These are phyloP conservation scores for Dynastes tityus DNA, from an alignment of 2,888 invertebrate genomes.

Conservation along the genomic window DNA sequence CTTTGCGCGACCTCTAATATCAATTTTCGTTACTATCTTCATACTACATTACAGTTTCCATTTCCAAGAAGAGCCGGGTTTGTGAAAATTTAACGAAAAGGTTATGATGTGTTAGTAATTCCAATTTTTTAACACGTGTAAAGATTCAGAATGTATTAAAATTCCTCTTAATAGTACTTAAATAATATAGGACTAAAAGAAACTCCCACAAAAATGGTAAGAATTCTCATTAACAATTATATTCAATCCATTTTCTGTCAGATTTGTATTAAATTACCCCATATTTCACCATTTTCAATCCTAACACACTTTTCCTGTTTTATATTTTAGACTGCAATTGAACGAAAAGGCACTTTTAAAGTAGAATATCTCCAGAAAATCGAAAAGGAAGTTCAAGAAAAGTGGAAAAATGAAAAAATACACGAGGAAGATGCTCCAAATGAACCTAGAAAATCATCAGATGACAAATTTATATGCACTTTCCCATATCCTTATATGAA, in stretches of 20 bases:
- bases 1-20: too few relatives aligned
- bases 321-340: conserved; percentile 60
- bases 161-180: not conserved
- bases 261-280: not conserved
- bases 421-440: conserved; percentile 89
- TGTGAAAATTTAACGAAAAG: not conserved
- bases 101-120: not conserved
- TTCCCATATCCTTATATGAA: conserved; percentile 99
- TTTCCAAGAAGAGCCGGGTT: too few relatives aligned
- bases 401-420: conserved; percentile 87
- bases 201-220: conserved; percentile 5
- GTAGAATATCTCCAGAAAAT: conserved; percentile 93
- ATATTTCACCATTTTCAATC: conserved; percentile 24
- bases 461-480: conserved; percentile 92
- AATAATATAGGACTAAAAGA: too few relatives aligned
- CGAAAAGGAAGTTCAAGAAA: conserved; percentile 87
- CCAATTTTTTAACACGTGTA: conserved; percentile 4
- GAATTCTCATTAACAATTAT: not conserved
- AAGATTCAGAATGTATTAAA: not conserved
- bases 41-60: too few relatives aligned
- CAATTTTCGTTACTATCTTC: too few relatives aligned
- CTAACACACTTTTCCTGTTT: not conserved
- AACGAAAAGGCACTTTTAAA: conserved; percentile 96
- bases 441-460: conserved; percentile 72
- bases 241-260: not conserved